Evolutionary conservation across 2,888 invertebrate genomes (phyloP).

Genomic region (Furcula furcula): DNA sequence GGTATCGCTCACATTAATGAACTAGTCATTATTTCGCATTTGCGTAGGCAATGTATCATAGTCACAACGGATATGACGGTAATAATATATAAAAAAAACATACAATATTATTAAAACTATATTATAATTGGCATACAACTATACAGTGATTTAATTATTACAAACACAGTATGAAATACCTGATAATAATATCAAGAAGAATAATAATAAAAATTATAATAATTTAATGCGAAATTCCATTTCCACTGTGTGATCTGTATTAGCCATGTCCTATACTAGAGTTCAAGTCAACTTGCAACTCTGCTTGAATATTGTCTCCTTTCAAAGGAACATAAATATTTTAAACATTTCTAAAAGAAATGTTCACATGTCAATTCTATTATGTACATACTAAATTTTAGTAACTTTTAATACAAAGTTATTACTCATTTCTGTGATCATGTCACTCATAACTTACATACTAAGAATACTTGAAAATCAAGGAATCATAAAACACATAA

Average conservation of each 20-base stretch:
- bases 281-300: background rate
- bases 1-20: too few relatives aligned
- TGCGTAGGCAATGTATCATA: too few relatives aligned
- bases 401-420: background rate
- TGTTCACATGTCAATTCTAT: background rate
- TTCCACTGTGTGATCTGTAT: too few relatives aligned
- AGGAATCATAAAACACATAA: conserved; percentile 4
- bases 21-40: too few relatives aligned
- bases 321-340: background rate
- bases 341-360: background rate
- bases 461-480: conserved; percentile 15
- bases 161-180: too few relatives aligned
- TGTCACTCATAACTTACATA: conserved; percentile 15
- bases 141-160: background rate
- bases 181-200: too few relatives aligned
- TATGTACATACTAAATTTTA: background rate
- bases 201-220: too few relatives aligned
- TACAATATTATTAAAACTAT: background rate
- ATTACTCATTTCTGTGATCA: conserved; percentile 8
- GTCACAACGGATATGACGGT: too few relatives aligned
- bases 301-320: background rate
- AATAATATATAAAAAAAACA: too few relatives aligned
- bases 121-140: background rate
- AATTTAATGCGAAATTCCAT: too few relatives aligned
- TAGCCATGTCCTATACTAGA: background rate